Evolutionary conservation across 2,888 invertebrate genomes (phyloP).

Genomic region (Netelia virgata): DNA sequence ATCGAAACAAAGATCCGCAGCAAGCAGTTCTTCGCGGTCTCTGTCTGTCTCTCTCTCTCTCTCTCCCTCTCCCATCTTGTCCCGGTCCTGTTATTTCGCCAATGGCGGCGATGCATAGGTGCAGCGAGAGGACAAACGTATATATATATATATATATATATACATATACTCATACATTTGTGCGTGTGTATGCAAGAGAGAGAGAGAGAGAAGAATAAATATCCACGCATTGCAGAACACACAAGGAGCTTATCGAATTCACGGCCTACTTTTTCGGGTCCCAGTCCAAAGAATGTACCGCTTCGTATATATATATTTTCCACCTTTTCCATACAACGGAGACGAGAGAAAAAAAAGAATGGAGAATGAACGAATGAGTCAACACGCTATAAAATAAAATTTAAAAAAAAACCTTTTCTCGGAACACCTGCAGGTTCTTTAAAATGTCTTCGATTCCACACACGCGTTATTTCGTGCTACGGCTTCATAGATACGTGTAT

Average conservation of each 20-base stretch:
- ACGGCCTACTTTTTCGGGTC: constrained; percentile 49
- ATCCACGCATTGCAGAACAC: constrained; percentile 7
- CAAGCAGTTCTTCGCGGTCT: constrained; percentile 58
- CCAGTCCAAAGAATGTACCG: constrained; percentile 41
- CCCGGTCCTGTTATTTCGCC: constrained; percentile 55
- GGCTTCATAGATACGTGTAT: constrained; percentile 8
- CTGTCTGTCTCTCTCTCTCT: too few relatives aligned
- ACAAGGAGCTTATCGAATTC: constrained; percentile 47
- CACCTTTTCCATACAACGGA: constrained; percentile 7
- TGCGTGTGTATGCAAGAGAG: not conserved
- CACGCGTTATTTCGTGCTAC: constrained; percentile 29
- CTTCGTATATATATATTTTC: constrained; percentile 23
- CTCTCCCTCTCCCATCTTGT: constrained; percentile 37
- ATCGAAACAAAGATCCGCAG: constrained; percentile 41
- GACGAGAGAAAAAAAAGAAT: constrained; percentile 12
- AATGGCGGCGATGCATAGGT: constrained; percentile 53
- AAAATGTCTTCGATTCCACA: constrained; percentile 50
- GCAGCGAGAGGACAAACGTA: constrained; percentile 20
- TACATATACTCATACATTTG: too few relatives aligned
- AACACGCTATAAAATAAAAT: constrained; percentile 30
- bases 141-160: constrained; percentile 4
- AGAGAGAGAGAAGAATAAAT: not conserved
- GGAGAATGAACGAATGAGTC: constrained; percentile 7
- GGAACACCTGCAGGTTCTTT: constrained; percentile 61
- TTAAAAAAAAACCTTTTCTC: constrained; percentile 52